Base-by-base conservation (phyloP, 2,797 vertebrate genomes). In the Chelidonichthys spinosus region DNA sequence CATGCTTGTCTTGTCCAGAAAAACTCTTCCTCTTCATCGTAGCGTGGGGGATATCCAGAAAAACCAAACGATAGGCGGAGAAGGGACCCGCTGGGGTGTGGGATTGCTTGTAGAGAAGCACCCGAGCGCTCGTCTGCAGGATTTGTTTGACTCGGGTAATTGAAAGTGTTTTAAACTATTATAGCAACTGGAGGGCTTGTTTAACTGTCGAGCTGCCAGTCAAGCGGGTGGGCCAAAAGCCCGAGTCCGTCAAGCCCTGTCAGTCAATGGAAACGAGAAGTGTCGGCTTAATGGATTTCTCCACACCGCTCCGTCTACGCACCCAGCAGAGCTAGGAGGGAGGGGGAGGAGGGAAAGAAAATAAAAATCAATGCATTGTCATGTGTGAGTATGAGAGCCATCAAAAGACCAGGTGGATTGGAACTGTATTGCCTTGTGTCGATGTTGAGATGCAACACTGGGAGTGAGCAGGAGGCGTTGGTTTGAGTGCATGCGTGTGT, bases 101-200 rank as follows among this genome's bases (percentile, higher is more conserved):
- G 85, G 81, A 77, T 90, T 89, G 89, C 89, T 89, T 63, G 88
- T 88, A 83, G 86, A 88, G 92, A 91, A 87, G 88, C 91, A 63
- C 82, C 92, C 85, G 72, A 83, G 90, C 86, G 79, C 89, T 88
- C 86, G 91, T 89, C 88, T 84, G 90, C 85, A 95, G 97, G 95
- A 96, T 98, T 97, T 98, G 97, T 99, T 99, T 99, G 98, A 99
- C 98, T 98, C 95, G 93, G 96, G 96, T 99, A 99, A 99, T 99
- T 98, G 97, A 99, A 99, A 98, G 97, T 98, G 97, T 98, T 99
- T 98, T 97, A 97, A 97, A 98, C 97, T 97, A 98, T 99, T 98
- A 99, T 97, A 97, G 97, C 97, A 97, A 97, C 96, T 96, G 96
- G 96, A 97, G 96, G 96, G 97, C 97, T 99, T 99, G 97, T 99